These are phyloP conservation scores for Dendroctonus ponderosae DNA, from an alignment of 1,140 invertebrate genomes.

Conservation along the genomic window DNA sequence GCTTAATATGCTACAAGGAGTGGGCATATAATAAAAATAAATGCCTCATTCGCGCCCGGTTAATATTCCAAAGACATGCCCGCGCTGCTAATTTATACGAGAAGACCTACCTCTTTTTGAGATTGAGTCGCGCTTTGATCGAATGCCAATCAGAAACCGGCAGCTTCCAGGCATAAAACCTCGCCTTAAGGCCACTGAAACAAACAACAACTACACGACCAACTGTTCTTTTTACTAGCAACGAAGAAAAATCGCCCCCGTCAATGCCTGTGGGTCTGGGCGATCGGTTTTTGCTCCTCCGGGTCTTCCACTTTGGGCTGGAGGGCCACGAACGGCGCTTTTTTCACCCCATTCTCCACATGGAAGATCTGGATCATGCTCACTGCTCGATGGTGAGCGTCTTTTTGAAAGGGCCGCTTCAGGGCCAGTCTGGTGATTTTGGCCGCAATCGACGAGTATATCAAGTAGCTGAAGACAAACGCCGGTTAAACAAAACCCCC, in stretches of 20 bases:
- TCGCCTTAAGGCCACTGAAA: too few species aligned
- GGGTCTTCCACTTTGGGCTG: conserved; percentile 5
- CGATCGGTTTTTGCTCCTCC: background rate
- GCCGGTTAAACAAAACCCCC: background rate
- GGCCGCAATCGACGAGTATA: conserved; percentile 9
- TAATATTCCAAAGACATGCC: conserved; percentile 8
- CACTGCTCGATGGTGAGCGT: conserved; percentile 9
- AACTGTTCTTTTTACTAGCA: too few species aligned
- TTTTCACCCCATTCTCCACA: conserved; percentile 12
- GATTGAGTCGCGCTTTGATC: too few species aligned
- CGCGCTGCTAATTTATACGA: background rate
- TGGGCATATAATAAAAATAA: conserved; percentile 14
- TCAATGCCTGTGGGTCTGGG: background rate
- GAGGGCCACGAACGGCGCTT: background rate
- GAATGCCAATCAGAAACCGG: too few species aligned
- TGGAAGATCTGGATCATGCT: conserved; percentile 21
- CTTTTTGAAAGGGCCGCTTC: conserved; percentile 12
- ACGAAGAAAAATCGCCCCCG: too few species aligned
- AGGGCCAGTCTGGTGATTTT: conserved; percentile 24
- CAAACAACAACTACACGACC: too few species aligned
- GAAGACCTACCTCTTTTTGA: conserved; percentile 1
- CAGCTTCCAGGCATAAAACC: too few species aligned
- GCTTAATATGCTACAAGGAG: conserved; percentile 15
- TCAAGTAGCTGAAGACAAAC: conserved; percentile 7
- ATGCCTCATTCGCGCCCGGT: conserved; percentile 2